Percentiles rank a stretch among this genome's conserved stretches.
Evolutionary conservation across 2,797 vertebrate species (phyloP).

Genomic region (Microtus californicus): DNA sequence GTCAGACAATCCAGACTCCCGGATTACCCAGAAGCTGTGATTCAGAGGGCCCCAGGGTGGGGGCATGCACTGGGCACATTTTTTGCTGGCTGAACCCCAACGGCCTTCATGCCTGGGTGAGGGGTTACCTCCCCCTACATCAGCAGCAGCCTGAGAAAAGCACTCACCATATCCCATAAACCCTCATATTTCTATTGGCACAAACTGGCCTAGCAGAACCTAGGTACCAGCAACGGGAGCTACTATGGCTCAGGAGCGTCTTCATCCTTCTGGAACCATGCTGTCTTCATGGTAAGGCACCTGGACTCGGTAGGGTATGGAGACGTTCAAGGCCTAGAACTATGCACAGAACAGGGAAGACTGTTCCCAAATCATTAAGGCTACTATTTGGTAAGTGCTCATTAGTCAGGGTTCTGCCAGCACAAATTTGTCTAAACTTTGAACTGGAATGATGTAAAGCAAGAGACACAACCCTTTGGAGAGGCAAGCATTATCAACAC

Average conservation of each 20-base stretch:
- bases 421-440: background rate
- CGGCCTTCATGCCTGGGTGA: background rate
- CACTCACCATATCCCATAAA: background rate
- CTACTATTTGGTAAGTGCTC: background rate
- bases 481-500: background rate
- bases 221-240: background rate
- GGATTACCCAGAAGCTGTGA: background rate
- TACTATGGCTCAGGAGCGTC: background rate
- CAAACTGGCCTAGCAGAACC: background rate
- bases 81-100: background rate
- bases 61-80: background rate
- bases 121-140: too few relatives aligned
- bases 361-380: slow-evolving; percentile 6
- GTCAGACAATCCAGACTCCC: background rate
- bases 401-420: background rate
- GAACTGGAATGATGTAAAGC: background rate
- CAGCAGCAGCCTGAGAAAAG: background rate
- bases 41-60: background rate
- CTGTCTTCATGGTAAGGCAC: background rate
- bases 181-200: background rate
- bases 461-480: background rate
- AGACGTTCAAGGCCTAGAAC: background rate
- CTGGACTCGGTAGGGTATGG: background rate
- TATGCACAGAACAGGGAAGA: background rate
- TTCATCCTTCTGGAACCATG: background rate